A percentile compares a stretch with the other conserved stretches of the same genome.
Conservation (phyloP, 2,797 vertebrate species). For the Saxicola maurus region DNA sequence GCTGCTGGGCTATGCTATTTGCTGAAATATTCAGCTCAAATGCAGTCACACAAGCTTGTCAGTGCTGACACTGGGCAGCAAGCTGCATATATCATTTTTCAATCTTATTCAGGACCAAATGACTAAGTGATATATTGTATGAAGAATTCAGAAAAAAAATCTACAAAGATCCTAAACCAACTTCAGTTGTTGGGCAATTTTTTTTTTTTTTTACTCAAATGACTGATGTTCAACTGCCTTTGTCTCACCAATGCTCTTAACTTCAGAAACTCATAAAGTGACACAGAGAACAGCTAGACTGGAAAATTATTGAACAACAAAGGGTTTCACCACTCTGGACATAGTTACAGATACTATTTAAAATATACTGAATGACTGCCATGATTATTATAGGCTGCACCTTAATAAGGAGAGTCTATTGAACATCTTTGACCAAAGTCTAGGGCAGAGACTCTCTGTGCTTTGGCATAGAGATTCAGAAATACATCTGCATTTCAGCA, state of each 20-base stretch:
- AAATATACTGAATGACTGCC: neutral
- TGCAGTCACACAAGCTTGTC: conserved; percentile 33
- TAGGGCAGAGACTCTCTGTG: neutral
- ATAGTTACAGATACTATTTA: neutral
- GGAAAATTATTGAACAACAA: neutral
- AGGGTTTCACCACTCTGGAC: neutral
- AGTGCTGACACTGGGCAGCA: conserved; percentile 26
- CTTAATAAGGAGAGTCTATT: neutral
- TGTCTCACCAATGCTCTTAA: neutral
- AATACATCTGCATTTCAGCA: neutral
- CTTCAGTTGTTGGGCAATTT: neutral
- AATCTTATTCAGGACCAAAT: conserved; percentile 10
- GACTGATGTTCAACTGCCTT: neutral
- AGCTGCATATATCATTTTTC: conserved; percentile 34
- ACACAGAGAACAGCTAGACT: neutral
- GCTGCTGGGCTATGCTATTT: conserved; percentile 48
- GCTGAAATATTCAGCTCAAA: conserved; percentile 58
- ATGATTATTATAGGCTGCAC: neutral
- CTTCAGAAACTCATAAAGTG: neutral
- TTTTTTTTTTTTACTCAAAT: neutral
- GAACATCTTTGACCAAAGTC: neutral
- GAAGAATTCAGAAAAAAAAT: neutral
- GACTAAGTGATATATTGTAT: neutral
- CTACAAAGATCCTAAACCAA: neutral
- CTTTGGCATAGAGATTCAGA: neutral